These are phyloP conservation scores for Eumacrocentrus americanus DNA, from an alignment of 2,888 invertebrate genomes.

Conservation along the genomic window DNA sequence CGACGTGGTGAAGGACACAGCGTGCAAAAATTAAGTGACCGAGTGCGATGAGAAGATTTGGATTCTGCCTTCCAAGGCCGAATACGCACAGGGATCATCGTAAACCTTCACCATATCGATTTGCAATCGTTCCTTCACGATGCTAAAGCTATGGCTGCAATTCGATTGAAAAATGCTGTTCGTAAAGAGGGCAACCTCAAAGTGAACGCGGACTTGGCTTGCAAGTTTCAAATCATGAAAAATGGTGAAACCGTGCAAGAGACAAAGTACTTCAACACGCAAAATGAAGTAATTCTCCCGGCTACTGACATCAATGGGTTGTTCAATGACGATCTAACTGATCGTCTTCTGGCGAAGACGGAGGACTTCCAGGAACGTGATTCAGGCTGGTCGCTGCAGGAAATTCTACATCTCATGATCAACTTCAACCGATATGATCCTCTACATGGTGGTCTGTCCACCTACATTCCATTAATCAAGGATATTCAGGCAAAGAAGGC, in stretches of 20 bases:
- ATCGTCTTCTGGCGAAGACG: slow-evolving; percentile 19
- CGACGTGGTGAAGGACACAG: no score
- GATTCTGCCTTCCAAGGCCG: no score
- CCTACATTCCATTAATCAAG: slow-evolving; percentile 33
- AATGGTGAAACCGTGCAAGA: neutral
- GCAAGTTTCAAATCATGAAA: slow-evolving; percentile 1
- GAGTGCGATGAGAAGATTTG: no score
- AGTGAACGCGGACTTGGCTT: neutral
- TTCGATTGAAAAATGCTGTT: neutral
- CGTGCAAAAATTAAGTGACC: no score
- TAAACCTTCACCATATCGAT: no score
- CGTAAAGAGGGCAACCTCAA: neutral
- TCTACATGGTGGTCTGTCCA: slow-evolving; percentile 28
- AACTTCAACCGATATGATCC: slow-evolving; percentile 37
- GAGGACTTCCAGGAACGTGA: slow-evolving; percentile 36
- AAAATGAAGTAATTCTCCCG: slow-evolving; percentile 18
- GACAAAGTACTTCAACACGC: slow-evolving; percentile 16
- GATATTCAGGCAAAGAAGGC: slow-evolving; percentile 35
- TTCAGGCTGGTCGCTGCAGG: slow-evolving; percentile 32
- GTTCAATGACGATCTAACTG: slow-evolving; percentile 3
- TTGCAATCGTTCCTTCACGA: no score
- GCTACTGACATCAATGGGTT: slow-evolving; percentile 13
- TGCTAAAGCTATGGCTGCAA: no score
- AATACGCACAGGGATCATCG: no score
- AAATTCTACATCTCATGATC: slow-evolving; percentile 35